phyloP scores from a whole-genome alignment of 2,797 vertebrate species.

The Oryzias dopingdopingensis region DNA sequence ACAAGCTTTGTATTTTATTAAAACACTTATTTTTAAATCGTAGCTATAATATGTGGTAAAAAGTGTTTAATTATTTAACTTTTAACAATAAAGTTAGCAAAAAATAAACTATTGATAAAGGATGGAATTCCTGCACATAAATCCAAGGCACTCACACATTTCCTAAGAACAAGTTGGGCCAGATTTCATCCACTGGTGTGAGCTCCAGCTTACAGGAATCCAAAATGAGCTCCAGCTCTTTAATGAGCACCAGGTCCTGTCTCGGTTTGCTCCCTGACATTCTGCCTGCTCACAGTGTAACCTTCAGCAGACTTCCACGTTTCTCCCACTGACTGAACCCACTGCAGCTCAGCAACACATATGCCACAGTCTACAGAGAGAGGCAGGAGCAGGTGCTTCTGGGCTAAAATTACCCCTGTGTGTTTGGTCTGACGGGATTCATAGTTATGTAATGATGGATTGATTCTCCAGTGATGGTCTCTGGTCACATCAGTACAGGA shows the following conservation, averaged over 20 bases:
- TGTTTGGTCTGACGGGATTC: slow-evolving; percentile 37
- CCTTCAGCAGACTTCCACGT: slow-evolving; percentile 29
- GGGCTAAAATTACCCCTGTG: slow-evolving; percentile 66
- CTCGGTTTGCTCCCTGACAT: slow-evolving; percentile 69
- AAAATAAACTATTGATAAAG: no score
- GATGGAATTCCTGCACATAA: background rate
- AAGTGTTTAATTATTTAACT: no score
- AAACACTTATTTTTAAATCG: no score
- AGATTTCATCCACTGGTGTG: slow-evolving; percentile 79
- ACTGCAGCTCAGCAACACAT: slow-evolving; percentile 9
- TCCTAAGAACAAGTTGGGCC: slow-evolving; percentile 81
- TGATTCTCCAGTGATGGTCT: slow-evolving; percentile 34
- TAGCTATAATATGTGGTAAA: no score
- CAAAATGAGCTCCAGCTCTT: slow-evolving; percentile 78
- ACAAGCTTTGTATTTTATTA: no score
- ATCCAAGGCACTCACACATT: slow-evolving; percentile 77
- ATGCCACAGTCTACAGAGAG: slow-evolving; percentile 38
- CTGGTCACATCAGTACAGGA: slow-evolving; percentile 30
- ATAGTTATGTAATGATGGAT: slow-evolving; percentile 50
- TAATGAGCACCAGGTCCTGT: slow-evolving; percentile 66
- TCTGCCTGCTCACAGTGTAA: slow-evolving; percentile 34
- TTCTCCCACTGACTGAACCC: slow-evolving; percentile 18
- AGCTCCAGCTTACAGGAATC: slow-evolving; percentile 80
- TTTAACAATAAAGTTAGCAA: no score
- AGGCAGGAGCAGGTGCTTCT: slow-evolving; percentile 73